Conservation (phyloP, 2,113 vertebrate genomes). For the Pterocles orientalis region DNA sequence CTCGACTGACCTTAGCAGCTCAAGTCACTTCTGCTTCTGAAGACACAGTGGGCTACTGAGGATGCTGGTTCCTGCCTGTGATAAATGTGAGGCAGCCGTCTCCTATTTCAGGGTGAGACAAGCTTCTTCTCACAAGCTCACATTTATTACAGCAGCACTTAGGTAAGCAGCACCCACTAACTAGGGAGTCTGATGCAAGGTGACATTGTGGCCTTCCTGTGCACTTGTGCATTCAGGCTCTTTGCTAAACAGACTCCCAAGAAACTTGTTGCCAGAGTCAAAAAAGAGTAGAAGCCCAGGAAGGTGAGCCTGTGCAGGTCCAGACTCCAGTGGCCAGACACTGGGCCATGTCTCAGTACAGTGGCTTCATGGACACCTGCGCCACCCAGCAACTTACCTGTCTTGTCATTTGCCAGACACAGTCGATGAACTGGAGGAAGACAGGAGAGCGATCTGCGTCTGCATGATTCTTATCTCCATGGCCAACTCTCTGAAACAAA, state of each 20-base stretch:
- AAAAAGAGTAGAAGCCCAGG: background rate
- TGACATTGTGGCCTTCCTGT: background rate
- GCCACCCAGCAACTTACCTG: conserved; percentile 79
- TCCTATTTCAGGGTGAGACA: background rate
- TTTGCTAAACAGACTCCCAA: background rate
- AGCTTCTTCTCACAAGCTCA: background rate
- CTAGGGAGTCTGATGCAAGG: background rate
- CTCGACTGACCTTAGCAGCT: background rate
- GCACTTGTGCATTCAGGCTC: background rate
- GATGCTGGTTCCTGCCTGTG: background rate
- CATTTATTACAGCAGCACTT: background rate
- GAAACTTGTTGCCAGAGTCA: background rate
- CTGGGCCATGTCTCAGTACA: background rate
- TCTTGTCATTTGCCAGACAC: conserved; percentile 97
- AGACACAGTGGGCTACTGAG: background rate
- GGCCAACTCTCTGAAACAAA: conserved; percentile 87
- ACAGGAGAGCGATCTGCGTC: conserved; percentile 95
- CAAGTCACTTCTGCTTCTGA: background rate
- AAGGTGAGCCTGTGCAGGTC: background rate
- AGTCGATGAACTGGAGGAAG: conserved; percentile 97
- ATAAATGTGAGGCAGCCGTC: background rate
- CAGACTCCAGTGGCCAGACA: background rate
- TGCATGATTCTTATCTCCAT: conserved; percentile 95
- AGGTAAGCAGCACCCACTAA: background rate
- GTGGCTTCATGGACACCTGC: background rate